These are phyloP conservation scores for Chrysemys picta DNA, from an alignment of 2,113 vertebrate species.

Conservation along the genomic window DNA sequence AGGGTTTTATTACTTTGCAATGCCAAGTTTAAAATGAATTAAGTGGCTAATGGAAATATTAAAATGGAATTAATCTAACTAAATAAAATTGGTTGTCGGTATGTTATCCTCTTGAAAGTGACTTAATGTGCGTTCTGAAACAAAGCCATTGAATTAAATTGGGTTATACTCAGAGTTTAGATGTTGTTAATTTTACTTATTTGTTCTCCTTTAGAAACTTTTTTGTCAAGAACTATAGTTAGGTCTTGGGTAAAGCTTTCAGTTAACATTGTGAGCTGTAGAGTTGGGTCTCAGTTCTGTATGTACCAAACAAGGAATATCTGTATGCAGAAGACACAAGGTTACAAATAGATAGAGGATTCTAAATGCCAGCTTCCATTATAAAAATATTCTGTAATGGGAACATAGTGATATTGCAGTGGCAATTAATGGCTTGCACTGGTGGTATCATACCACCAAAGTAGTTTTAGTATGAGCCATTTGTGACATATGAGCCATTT, in stretches of 20 bases:
- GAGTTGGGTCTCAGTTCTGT: neutral
- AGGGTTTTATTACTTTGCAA: conserved; percentile 77
- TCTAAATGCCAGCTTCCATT: neutral
- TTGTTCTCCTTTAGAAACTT: neutral
- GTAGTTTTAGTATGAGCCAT: neutral
- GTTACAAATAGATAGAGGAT: neutral
- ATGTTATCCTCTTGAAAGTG: conserved; percentile 62
- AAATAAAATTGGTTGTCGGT: conserved; percentile 68
- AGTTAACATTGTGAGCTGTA: neutral
- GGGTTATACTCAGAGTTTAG: neutral
- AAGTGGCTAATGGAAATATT: conserved; percentile 82
- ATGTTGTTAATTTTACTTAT: conserved; percentile 21
- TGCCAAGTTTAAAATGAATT: conserved; percentile 78
- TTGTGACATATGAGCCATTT: neutral
- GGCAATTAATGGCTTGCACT: neutral
- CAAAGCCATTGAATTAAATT: conserved; percentile 33
- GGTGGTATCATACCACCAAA: neutral
- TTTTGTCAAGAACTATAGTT: neutral
- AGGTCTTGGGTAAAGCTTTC: neutral
- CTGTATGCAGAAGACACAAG: neutral
- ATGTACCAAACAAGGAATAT: neutral
- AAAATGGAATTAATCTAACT: conserved; percentile 81
- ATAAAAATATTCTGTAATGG: neutral
- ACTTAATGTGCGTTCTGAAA: conserved; percentile 65
- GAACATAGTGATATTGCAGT: neutral